phyloP scores from a whole-genome alignment of 2,888 invertebrate species.

The Orgyia antiqua region DNA sequence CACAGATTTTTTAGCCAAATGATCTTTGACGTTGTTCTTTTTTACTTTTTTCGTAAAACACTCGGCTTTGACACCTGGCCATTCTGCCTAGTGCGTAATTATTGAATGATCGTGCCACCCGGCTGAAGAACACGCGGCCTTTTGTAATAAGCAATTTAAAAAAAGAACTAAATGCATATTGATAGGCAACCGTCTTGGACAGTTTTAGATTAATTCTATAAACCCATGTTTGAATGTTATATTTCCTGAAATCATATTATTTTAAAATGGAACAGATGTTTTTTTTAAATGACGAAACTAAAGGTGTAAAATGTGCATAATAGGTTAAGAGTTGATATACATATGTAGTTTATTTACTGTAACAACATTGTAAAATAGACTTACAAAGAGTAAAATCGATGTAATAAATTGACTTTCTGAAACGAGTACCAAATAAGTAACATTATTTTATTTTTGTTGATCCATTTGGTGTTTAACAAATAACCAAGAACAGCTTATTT shows the following conservation, averaged over 20 bases:
- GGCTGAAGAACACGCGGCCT: background rate
- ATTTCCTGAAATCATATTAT: constrained; percentile 37
- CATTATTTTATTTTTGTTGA: background rate
- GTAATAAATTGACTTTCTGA: too few species aligned
- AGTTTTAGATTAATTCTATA: too few species aligned
- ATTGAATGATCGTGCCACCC: constrained; percentile 11
- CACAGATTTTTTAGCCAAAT: constrained; percentile 68
- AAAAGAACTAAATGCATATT: too few species aligned
- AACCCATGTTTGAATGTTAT: background rate
- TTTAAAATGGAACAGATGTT: constrained; percentile 29
- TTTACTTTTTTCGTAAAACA: constrained; percentile 48
- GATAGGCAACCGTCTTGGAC: too few species aligned
- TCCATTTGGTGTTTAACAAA: background rate
- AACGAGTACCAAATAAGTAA: background rate
- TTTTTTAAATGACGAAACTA: constrained; percentile 2
- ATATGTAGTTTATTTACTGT: too few species aligned
- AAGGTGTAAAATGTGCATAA: too few species aligned
- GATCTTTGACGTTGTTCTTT: constrained; percentile 38
- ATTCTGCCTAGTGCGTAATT: constrained; percentile 52
- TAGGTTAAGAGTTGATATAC: too few species aligned
- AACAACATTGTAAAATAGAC: too few species aligned
- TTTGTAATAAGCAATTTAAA: background rate
- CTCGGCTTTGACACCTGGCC: constrained; percentile 61
- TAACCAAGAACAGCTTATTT: background rate
- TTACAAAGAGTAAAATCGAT: too few species aligned